Evolutionary conservation across 2,888 invertebrate species (phyloP).

Genomic region (Diarsia rubi): DNA sequence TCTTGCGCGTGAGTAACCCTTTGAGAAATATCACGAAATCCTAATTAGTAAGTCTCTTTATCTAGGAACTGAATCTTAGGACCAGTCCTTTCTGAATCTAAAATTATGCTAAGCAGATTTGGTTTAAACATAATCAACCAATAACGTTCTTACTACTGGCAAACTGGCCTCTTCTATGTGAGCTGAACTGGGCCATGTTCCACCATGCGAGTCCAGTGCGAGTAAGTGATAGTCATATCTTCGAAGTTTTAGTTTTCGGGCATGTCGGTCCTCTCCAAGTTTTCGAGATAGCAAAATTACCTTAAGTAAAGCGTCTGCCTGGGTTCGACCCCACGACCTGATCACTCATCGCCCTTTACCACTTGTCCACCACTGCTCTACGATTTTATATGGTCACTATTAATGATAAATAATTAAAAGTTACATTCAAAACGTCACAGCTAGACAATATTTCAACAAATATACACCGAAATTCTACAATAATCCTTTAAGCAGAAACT

Average conservation of each 20-base stretch:
- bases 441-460: not conserved
- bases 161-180: not conserved
- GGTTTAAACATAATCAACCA: not conserved
- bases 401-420: no score
- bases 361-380: not conserved
- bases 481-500: constrained; percentile 46
- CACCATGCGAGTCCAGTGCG: not conserved
- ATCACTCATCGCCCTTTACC: not conserved
- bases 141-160: not conserved
- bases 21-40: constrained; percentile 35
- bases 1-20: constrained; percentile 43
- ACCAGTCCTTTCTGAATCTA: not conserved
- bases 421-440: not conserved
- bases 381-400: not conserved
- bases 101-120: not conserved
- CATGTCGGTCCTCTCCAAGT: not conserved
- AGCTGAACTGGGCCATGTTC: not conserved
- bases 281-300: not conserved
- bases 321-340: not conserved
- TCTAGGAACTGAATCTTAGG: constrained; percentile 5
- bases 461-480: not conserved
- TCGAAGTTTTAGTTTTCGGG: not conserved
- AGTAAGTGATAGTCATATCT: not conserved
- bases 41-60: constrained; percentile 39
- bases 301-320: not conserved